Conservation (phyloP, 2,113 vertebrate species). For the Cebus imitator region DNA sequence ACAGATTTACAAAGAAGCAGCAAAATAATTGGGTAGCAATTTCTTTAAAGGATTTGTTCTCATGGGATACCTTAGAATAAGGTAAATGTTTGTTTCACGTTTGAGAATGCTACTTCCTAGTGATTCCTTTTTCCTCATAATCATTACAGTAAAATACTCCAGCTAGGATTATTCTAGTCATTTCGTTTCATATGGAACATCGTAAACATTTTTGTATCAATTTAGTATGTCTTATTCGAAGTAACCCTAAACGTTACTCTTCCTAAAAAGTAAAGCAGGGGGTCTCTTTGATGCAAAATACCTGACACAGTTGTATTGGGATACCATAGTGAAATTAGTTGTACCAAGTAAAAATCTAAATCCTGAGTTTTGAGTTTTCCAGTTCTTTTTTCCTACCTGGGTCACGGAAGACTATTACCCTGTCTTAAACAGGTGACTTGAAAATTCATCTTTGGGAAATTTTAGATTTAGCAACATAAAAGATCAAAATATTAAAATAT, state of each 20-base stretch:
- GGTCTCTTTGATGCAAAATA: not conserved
- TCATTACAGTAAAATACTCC: not conserved
- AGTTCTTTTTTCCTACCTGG: not conserved
- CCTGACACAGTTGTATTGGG: not conserved
- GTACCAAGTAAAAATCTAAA: not conserved
- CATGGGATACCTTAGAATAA: not conserved
- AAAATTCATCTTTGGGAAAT: not conserved
- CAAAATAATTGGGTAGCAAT: not conserved
- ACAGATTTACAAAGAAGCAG: not conserved
- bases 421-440: not conserved
- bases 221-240: not conserved
- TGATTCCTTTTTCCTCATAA: not conserved
- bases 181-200: not conserved
- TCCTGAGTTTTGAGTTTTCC: not conserved
- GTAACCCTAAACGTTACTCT: not conserved
- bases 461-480: not conserved
- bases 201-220: not conserved
- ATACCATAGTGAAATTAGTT: not conserved
- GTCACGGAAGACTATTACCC: not conserved
- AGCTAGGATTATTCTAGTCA: not conserved
- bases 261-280: not conserved
- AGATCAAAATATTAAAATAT: not conserved
- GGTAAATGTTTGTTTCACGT: not conserved
- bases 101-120: not conserved
- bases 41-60: not conserved